phyloP scores from a whole-genome alignment of 1,140 invertebrate genomes.

The Coelopa frigida region DNA sequence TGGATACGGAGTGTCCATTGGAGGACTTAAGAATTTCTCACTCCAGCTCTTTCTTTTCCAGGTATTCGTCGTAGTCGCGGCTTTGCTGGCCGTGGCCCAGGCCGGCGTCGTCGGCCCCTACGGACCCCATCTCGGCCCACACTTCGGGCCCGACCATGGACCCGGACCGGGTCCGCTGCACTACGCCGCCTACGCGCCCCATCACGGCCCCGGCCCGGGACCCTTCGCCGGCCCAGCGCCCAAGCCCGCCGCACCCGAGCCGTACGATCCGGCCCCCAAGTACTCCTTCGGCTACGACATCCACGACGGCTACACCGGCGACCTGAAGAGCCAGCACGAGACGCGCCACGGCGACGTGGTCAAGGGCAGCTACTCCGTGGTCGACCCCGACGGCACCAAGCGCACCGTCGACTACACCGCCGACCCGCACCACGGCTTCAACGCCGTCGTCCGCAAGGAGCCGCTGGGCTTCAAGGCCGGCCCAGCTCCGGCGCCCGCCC shows the following conservation, averaged over 20 bases:
- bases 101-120: conserved; percentile 33
- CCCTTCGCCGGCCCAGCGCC: conserved; percentile 22
- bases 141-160: conserved; percentile 23
- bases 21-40: too few species aligned
- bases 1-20: too few species aligned
- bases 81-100: conserved; percentile 25
- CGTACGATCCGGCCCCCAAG: conserved; percentile 51
- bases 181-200: conserved; percentile 11
- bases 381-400: conserved; percentile 58
- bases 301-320: conserved; percentile 52
- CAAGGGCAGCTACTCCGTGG: conserved; percentile 56
- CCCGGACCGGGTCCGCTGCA: conserved; percentile 14
- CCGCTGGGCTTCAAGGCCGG: conserved; percentile 40
- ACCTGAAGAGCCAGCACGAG: conserved; percentile 54
- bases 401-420: conserved; percentile 60
- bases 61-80: conserved; percentile 32
- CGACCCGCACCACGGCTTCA: conserved; percentile 47
- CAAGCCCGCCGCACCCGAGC: conserved; percentile 43
- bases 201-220: conserved; percentile 6
- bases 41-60: conserved; percentile 10
- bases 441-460: conserved; percentile 47
- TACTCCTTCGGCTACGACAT: conserved; percentile 53
- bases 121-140: conserved; percentile 30
- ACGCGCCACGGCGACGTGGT: conserved; percentile 56
- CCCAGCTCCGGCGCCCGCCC: conserved; percentile 22